phyloP scores from a whole-genome alignment of 2,888 invertebrate species.

The Phalangium opilio region DNA sequence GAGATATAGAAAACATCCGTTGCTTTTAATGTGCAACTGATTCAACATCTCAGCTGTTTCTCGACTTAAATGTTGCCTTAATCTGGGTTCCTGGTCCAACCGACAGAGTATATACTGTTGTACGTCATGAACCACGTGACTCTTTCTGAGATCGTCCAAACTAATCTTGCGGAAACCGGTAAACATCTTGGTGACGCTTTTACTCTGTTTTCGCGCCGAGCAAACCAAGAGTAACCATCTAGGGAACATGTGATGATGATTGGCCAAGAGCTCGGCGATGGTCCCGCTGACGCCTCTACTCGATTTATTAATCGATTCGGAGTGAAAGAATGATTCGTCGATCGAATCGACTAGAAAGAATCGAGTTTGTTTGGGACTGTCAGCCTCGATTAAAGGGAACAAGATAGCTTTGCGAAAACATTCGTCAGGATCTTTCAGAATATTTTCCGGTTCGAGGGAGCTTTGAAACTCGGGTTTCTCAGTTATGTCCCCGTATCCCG shows the following conservation, averaged over 20 bases:
- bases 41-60: constrained; percentile 90
- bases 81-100: constrained; percentile 71
- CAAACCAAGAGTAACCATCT: constrained; percentile 82
- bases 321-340: constrained; percentile 46
- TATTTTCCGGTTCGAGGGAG: constrained; percentile 56
- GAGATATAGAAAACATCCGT: constrained; percentile 40
- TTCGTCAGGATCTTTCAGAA: constrained; percentile 77
- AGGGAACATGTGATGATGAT: constrained; percentile 78
- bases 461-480: constrained; percentile 67
- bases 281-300: constrained; percentile 38
- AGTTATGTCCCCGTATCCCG: constrained; percentile 56
- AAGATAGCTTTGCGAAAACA: constrained; percentile 75
- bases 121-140: constrained; percentile 71
- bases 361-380: constrained; percentile 61
- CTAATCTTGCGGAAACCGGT: constrained; percentile 71
- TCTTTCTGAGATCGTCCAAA: constrained; percentile 71
- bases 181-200: constrained; percentile 54
- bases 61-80: constrained; percentile 71
- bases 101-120: constrained; percentile 78
- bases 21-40: constrained; percentile 87
- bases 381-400: constrained; percentile 69
- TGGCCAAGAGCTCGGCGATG: constrained; percentile 67
- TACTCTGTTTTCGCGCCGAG: constrained; percentile 69
- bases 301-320: constrained; percentile 7
- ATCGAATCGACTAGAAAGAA: constrained; percentile 82